phyloP scores from a whole-genome alignment of 1,140 invertebrate genomes.

The Lepeophtheirus salmonis region DNA sequence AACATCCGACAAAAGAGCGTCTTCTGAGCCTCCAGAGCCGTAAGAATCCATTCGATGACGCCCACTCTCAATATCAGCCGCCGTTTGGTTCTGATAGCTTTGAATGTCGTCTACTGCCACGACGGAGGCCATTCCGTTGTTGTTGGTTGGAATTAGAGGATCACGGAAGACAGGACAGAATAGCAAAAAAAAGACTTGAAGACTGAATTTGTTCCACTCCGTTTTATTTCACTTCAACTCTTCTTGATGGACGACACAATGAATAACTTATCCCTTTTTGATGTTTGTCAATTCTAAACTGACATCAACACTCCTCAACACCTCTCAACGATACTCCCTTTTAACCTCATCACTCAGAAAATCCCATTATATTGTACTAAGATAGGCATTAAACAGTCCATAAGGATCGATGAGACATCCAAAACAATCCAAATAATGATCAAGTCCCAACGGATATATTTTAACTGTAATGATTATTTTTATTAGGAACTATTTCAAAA shows the following conservation, averaged over 20 bases:
- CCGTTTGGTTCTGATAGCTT: slow-evolving; percentile 12
- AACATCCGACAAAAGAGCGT: slow-evolving; percentile 1
- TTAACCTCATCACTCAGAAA: no score
- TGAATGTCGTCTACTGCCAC: background rate
- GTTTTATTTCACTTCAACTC: background rate
- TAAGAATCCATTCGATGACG: background rate
- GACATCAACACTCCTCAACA: no score
- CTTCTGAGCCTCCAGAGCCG: slow-evolving; percentile 6
- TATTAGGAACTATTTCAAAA: no score
- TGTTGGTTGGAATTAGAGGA: background rate
- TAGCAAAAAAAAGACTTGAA: background rate
- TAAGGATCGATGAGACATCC: no score
- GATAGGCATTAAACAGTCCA: no score
- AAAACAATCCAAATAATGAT: no score
- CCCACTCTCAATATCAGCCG: slow-evolving; percentile 11
- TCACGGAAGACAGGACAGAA: background rate
- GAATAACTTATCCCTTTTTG: no score
- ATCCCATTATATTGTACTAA: no score
- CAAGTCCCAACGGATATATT: no score
- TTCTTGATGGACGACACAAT: background rate
- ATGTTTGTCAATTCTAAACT: no score
- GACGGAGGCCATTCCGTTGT: background rate
- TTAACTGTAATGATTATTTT: no score
- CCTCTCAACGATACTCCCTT: no score
- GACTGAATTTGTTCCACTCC: background rate